Evolutionary conservation across 2,888 invertebrate species (phyloP).

Genomic region (Tinea trinotella): DNA sequence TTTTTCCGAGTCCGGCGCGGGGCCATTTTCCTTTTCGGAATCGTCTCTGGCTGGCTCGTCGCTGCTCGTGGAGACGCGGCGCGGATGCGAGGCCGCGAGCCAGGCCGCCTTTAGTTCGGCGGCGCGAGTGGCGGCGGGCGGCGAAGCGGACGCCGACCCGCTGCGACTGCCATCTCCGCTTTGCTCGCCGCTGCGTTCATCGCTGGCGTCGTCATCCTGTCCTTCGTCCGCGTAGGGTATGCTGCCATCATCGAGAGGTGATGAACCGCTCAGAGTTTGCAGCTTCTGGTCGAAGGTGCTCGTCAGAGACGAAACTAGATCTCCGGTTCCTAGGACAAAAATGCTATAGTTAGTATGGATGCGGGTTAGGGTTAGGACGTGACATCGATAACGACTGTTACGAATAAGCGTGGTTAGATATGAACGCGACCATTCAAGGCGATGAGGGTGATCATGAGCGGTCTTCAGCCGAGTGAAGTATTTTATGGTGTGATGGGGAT

Average conservation of each 20-base stretch:
- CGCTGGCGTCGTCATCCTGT: slow-evolving; percentile 60
- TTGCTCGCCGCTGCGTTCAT: slow-evolving; percentile 39
- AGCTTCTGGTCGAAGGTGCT: slow-evolving; percentile 89
- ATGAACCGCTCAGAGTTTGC: slow-evolving; percentile 79
- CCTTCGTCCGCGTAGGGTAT: slow-evolving; percentile 82
- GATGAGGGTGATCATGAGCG: slow-evolving; percentile 12
- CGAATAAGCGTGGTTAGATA: slow-evolving; percentile 46
- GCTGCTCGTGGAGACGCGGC: slow-evolving; percentile 49
- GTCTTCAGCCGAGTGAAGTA: slow-evolving; percentile 20
- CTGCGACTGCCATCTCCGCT: slow-evolving; percentile 28
- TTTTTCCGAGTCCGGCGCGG: slow-evolving; percentile 76
- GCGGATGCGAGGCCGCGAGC: slow-evolving; percentile 56
- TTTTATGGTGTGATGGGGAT: slow-evolving; percentile 4
- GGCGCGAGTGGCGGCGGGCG: slow-evolving; percentile 37
- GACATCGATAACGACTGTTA: slow-evolving; percentile 1
- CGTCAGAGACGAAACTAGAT: slow-evolving; percentile 85
- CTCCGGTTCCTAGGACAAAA: slow-evolving; percentile 81
- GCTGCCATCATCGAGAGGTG: slow-evolving; percentile 76
- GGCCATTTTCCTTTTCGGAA: slow-evolving; percentile 49
- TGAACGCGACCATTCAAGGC: slow-evolving; percentile 25
- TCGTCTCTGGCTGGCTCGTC: slow-evolving; percentile 52
- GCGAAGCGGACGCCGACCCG: slow-evolving; percentile 26
- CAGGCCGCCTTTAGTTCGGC: slow-evolving; percentile 59
- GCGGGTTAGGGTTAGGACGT: neutral
- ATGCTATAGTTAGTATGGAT: neutral